Conservation (phyloP, 2,888 invertebrate species). For the Stomorhina lunata region DNA sequence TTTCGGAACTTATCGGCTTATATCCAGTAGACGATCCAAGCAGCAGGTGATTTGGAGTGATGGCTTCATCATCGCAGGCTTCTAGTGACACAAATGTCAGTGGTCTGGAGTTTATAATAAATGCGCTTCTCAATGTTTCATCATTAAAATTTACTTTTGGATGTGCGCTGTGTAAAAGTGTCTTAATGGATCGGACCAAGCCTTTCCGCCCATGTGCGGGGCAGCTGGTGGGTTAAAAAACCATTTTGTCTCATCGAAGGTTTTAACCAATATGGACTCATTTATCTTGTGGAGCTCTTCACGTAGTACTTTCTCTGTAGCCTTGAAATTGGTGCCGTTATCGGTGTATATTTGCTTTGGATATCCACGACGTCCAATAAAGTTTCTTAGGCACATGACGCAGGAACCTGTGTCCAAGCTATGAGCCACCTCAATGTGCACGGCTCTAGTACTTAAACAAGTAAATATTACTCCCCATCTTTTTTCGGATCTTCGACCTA, state of each 20-base stretch:
- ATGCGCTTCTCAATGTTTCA: slow-evolving; percentile 54
- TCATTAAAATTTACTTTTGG: slow-evolving; percentile 46
- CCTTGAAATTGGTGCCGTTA: slow-evolving; percentile 57
- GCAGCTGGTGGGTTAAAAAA: slow-evolving; percentile 56
- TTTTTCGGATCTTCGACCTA: slow-evolving; percentile 59
- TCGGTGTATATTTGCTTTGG: slow-evolving; percentile 58
- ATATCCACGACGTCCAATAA: slow-evolving; percentile 52
- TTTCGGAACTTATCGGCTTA: slow-evolving; percentile 42
- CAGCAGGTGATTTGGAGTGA: slow-evolving; percentile 64
- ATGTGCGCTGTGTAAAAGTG: background rate
- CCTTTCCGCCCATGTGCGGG: too few species aligned
- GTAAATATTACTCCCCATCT: slow-evolving; percentile 62
- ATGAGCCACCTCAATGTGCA: slow-evolving; percentile 57
- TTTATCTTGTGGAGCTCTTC: slow-evolving; percentile 1
- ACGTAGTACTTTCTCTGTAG: background rate
- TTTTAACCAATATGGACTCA: background rate
- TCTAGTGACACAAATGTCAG: slow-evolving; percentile 62
- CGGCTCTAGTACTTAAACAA: slow-evolving; percentile 51
- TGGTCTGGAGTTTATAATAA: slow-evolving; percentile 56
- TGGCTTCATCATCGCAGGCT: slow-evolving; percentile 52
- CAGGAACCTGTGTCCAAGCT: slow-evolving; percentile 57
- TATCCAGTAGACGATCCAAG: slow-evolving; percentile 56
- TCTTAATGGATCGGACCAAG: slow-evolving; percentile 57
- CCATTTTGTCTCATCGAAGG: slow-evolving; percentile 23
- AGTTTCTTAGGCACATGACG: slow-evolving; percentile 54